phyloP scores from a whole-genome alignment of 1,140 invertebrate species.

The Drosophila kurseongensis region DNA sequence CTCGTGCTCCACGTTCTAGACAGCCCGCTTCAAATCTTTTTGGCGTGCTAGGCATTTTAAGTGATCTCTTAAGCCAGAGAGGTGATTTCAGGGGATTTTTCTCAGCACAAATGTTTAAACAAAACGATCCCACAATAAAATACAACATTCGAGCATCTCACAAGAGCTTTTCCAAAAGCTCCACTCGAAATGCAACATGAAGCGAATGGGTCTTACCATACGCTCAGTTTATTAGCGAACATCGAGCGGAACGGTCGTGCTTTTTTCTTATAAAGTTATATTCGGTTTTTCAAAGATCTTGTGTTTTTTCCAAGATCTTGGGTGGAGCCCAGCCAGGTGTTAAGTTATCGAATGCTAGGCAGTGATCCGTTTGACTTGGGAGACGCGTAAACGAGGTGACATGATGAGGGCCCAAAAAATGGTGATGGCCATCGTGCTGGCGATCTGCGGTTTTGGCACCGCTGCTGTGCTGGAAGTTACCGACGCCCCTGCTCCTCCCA shows the following conservation, averaged over 20 bases:
- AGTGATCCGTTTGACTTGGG: constrained; percentile 11
- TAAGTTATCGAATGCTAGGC: constrained; percentile 6
- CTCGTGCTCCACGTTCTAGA: constrained; percentile 2
- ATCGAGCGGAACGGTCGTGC: constrained; percentile 31
- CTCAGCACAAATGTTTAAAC: constrained; percentile 50
- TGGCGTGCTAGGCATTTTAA: constrained; percentile 10
- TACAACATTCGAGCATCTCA: constrained; percentile 7
- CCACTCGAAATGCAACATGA: neutral
- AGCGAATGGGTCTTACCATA: neutral
- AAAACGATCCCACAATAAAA: constrained; percentile 26
- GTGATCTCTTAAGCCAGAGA: constrained; percentile 15
- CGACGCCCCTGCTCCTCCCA: neutral
- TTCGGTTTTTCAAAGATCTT: neutral
- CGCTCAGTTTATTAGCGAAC: constrained; percentile 45
- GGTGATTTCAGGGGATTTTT: constrained; percentile 32
- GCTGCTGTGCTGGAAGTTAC: constrained; percentile 17
- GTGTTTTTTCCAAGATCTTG: neutral
- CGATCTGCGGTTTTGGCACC: constrained; percentile 10
- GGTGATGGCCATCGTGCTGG: constrained; percentile 2
- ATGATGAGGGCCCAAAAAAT: constrained; percentile 32
- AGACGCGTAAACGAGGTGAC: constrained; percentile 25
- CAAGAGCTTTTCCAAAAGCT: constrained; percentile 25
- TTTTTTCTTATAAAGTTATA: neutral
- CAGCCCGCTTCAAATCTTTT: constrained; percentile 11
- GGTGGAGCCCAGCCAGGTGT: constrained; percentile 3